phyloP scores from a whole-genome alignment of 2,888 invertebrate genomes.

The Junonia oenone region DNA sequence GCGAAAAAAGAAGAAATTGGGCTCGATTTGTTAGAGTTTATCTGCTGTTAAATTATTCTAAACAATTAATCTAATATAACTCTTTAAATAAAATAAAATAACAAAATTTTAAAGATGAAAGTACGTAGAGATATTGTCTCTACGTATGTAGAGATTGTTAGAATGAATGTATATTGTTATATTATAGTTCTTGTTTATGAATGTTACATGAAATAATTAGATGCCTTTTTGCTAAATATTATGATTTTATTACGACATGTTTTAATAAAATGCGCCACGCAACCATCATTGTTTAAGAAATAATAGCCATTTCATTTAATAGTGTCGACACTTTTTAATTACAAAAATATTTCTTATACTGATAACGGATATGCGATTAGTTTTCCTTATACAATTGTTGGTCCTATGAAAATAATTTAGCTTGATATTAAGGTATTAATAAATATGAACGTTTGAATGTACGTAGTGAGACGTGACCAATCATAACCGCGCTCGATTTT shows the following conservation, averaged over 20 bases:
- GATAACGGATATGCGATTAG: neutral
- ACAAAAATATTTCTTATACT: neutral
- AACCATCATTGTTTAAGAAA: neutral
- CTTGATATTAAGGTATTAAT: neutral
- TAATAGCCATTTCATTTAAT: neutral
- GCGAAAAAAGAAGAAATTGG: too few relatives aligned
- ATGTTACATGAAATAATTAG: neutral
- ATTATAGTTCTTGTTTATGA: too few relatives aligned
- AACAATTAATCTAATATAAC: too few relatives aligned
- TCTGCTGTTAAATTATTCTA: too few relatives aligned
- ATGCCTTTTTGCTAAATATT: neutral
- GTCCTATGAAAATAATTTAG: neutral
- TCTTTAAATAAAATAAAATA: too few relatives aligned
- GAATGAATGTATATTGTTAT: too few relatives aligned
- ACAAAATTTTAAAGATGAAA: too few relatives aligned
- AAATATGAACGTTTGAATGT: neutral
- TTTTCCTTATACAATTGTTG: neutral
- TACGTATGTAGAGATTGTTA: too few relatives aligned
- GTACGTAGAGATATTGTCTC: too few relatives aligned
- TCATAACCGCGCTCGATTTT: slow-evolving; percentile 2
- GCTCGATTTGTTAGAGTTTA: too few relatives aligned
- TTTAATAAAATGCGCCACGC: neutral
- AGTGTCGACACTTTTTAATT: neutral
- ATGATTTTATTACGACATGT: neutral
- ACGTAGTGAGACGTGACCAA: slow-evolving; percentile 5